Evolutionary conservation across 2,888 invertebrate species (phyloP).

Genomic region (Harpalus rubripes): DNA sequence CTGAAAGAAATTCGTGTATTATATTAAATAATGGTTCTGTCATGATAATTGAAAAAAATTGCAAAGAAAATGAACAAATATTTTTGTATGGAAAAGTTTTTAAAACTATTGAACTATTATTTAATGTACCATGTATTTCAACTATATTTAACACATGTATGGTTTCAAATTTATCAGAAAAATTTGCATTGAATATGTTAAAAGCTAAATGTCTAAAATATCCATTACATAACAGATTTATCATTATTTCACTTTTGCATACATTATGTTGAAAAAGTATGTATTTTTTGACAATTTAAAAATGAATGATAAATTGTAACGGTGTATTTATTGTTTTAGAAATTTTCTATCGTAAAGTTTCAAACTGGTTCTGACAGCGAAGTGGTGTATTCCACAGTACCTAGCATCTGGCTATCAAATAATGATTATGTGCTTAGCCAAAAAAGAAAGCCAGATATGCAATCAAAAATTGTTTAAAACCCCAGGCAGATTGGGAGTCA

Average conservation of each 20-base stretch:
- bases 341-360: conserved; percentile 17
- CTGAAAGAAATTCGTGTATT: too few relatives aligned
- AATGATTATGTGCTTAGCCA: conserved; percentile 25
- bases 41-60: too few relatives aligned
- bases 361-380: background rate
- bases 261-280: background rate
- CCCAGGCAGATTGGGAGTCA: conserved; percentile 3
- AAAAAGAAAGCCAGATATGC: background rate
- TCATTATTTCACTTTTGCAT: conserved; percentile 25
- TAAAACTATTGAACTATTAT: too few relatives aligned
- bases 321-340: conserved; percentile 7
- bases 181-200: conserved; percentile 21
- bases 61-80: too few relatives aligned
- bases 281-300: background rate
- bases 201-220: conserved; percentile 34
- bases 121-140: conserved; percentile 5
- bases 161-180: conserved; percentile 8
- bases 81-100: too few relatives aligned
- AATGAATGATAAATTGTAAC: background rate
- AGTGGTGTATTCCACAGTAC: conserved; percentile 16
- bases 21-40: too few relatives aligned
- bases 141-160: conserved; percentile 8
- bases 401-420: conserved; percentile 24
- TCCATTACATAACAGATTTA: background rate
- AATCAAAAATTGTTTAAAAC: conserved; percentile 37